Conservation (phyloP, 2,113 vertebrate genomes). For the Lagopus muta region DNA sequence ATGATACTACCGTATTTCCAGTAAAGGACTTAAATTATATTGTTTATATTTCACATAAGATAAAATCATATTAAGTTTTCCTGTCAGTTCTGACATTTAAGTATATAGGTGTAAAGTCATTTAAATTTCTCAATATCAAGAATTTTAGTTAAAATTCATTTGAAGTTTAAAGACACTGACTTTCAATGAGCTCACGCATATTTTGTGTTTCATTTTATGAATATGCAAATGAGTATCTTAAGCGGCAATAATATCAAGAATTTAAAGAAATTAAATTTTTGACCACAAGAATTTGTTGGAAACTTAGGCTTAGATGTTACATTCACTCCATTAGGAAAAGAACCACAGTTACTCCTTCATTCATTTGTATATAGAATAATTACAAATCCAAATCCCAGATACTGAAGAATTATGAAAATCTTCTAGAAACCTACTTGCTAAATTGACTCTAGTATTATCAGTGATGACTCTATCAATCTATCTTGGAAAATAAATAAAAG, state of each 20-base stretch:
- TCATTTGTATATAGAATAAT: not conserved
- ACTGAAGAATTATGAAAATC: not conserved
- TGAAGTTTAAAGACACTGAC: not conserved
- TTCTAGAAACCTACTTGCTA: not conserved
- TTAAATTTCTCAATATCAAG: conserved; percentile 15
- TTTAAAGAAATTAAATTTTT: not conserved
- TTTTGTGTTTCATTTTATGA: not conserved
- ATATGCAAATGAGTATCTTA: not conserved
- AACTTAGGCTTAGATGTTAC: not conserved
- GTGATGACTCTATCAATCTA: not conserved
- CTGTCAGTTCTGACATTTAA: not conserved
- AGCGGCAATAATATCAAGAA: not conserved
- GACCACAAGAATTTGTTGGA: not conserved
- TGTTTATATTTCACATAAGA: not conserved
- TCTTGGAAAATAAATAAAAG: not conserved
- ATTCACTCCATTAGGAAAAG: not conserved
- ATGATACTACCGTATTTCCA: not conserved
- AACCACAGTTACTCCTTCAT: not conserved
- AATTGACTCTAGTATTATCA: not conserved
- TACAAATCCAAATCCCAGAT: not conserved
- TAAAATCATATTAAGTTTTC: not conserved
- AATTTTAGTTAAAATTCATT: conserved; percentile 5
- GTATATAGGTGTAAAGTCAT: not conserved
- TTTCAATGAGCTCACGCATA: not conserved
- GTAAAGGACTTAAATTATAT: not conserved